phyloP scores from a whole-genome alignment of 2,888 invertebrate genomes.

The Archips xylosteana region DNA sequence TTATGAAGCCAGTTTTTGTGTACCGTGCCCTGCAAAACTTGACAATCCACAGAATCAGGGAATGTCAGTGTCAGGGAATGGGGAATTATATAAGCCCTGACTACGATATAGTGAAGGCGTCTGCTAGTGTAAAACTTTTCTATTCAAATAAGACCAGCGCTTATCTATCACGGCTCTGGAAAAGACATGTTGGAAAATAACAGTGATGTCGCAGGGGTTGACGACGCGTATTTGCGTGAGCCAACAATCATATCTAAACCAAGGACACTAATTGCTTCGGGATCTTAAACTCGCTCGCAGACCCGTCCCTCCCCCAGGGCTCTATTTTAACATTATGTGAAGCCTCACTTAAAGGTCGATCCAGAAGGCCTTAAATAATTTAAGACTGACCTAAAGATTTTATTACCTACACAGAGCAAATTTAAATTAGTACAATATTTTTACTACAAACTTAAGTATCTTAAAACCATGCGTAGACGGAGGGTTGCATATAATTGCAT shows the following conservation, averaged over 20 bases:
- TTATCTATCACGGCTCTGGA: not conserved
- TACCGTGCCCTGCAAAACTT: no score
- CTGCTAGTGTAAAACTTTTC: no score
- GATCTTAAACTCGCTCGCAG: not conserved
- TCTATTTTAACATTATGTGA: conserved; percentile 18
- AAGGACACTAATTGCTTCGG: conserved; percentile 9
- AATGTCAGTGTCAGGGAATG: no score
- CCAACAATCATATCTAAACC: not conserved
- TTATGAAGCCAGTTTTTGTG: no score
- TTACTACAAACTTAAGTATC: not conserved
- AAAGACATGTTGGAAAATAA: not conserved
- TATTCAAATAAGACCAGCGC: not conserved
- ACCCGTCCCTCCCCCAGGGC: conserved; percentile 15
- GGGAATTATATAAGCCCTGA: no score
- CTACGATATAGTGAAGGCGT: no score
- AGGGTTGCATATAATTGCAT: not conserved
- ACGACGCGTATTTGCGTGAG: not conserved
- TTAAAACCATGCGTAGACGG: not conserved
- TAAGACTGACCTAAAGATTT: conserved; percentile 6
- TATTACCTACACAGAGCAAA: not conserved
- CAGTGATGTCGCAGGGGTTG: not conserved
- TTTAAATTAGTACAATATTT: not conserved
- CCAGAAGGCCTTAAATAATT: conserved; percentile 13
- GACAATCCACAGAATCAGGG: no score
- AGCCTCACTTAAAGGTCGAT: conserved; percentile 10